Evolutionary conservation across 2,888 invertebrate species (phyloP).

Genomic region (Chelonus formosanus): DNA sequence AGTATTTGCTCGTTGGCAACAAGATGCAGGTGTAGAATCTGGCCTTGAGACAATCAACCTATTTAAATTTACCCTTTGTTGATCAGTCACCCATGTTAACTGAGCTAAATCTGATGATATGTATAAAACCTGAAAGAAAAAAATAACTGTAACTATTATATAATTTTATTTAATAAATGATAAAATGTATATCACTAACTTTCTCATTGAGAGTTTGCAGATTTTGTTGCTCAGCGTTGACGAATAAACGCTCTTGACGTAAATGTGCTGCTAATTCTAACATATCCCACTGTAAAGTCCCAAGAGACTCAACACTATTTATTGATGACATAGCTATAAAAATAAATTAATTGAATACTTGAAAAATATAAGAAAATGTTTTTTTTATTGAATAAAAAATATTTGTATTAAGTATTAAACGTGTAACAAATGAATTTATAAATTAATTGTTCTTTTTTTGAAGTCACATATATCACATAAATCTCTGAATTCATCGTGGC

Average conservation of each 20-base stretch:
- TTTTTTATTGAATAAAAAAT: too few species aligned
- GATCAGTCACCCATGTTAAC: conserved; percentile 87
- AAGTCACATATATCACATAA: too few species aligned
- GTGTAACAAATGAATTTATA: too few species aligned
- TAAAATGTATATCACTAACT: conserved; percentile 63
- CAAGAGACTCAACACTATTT: conserved; percentile 59
- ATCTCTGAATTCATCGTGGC: too few species aligned
- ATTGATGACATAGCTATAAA: conserved; percentile 58
- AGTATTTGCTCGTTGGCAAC: conserved; percentile 76
- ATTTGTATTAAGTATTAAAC: too few species aligned
- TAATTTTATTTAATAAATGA: background rate
- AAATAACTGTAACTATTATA: background rate
- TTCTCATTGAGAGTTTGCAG: conserved; percentile 81
- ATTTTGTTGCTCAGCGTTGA: conserved; percentile 84
- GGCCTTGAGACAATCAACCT: conserved; percentile 78
- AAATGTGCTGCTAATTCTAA: conserved; percentile 75
- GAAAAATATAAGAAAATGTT: background rate
- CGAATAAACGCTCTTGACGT: conserved; percentile 86
- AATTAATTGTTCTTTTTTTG: too few species aligned
- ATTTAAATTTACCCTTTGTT: conserved; percentile 84
- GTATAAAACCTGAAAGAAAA: conserved; percentile 64
- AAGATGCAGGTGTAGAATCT: conserved; percentile 79
- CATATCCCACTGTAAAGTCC: conserved; percentile 67
- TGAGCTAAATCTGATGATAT: conserved; percentile 72
- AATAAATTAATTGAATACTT: conserved; percentile 9